Base-by-base conservation (phyloP, 2,797 vertebrate species). In the Bovichtus diacanthus region DNA sequence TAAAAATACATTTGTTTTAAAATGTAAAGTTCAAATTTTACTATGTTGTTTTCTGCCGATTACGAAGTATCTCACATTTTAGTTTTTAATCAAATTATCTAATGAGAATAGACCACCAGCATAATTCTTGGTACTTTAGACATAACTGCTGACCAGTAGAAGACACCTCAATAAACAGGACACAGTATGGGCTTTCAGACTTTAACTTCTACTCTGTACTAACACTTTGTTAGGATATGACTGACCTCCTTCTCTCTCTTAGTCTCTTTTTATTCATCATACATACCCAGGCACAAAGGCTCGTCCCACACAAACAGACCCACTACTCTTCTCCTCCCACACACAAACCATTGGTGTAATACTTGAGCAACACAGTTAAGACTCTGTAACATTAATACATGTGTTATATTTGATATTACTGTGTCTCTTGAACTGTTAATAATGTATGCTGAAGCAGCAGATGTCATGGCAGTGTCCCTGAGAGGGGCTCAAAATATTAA, bases 101-200 rank as follows among this genome's bases (percentile, higher is more conserved):
- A 1, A 18, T n/a, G 3, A 38, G 21, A 41, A 58, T 19, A 74
- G 12, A 31, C 4, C 19, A 39, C 12, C 6, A 15, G 43, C 5
- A 38, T 11, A 15, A 21, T 34, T 7, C 6, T 21, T 78, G 3
- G 0, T 27, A 27, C 51, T 50, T 44, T 31, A 0, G 12, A 44
- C 66, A 49, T 19, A 38, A 67, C n/a, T 12, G 9, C 16, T 46
- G 6, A 31, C 16, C 23, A 50, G 9, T 6, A 18, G 11, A 34
- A 3, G 9, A 5, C 13, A 7, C 4, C 46, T 43, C 1, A 21
- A 46, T 43, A 55, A 43, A 71, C 0, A 41, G 27, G 8, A 70
- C 78, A 83, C 78, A 81, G 82, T 74, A 58, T 76, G 67, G 51
- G 77, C 87, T 75, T 87, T 90, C 75, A 85, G 82, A 80, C 44